phyloP scores from a whole-genome alignment of 2,113 vertebrate genomes.

The Nannobrachium achirus region DNA sequence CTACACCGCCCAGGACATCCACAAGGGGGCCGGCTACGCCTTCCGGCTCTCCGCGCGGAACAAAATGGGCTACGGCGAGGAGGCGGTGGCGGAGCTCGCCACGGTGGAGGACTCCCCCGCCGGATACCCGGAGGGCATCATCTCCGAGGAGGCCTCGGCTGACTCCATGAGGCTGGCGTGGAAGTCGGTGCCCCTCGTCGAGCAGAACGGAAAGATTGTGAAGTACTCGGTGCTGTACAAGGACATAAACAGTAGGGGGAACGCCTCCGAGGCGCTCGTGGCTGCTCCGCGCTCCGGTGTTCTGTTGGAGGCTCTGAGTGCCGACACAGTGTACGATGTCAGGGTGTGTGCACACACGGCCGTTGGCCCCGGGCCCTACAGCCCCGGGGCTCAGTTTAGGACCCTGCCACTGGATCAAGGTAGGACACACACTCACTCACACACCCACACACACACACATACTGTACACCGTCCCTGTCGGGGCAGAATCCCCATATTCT shows the following conservation, averaged over 20 bases:
- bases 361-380: slow-evolving; percentile 94
- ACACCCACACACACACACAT: slow-evolving; percentile 17
- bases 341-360: slow-evolving; percentile 94
- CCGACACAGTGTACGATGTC: slow-evolving; percentile 96
- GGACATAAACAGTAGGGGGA: slow-evolving; percentile 91
- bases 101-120: slow-evolving; percentile 87
- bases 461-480: too few relatives aligned
- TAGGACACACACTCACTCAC: slow-evolving; percentile 88
- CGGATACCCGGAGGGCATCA: slow-evolving; percentile 89
- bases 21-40: slow-evolving; percentile 89
- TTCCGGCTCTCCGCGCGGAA: slow-evolving; percentile 93
- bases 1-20: slow-evolving; percentile 89
- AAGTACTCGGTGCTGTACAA: slow-evolving; percentile 91
- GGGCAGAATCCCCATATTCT: too few relatives aligned
- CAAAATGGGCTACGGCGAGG: slow-evolving; percentile 94
- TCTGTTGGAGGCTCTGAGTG: slow-evolving; percentile 89
- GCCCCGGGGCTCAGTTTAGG: slow-evolving; percentile 95
- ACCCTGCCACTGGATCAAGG: slow-evolving; percentile 96
- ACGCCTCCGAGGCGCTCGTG: slow-evolving; percentile 87
- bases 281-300: slow-evolving; percentile 82
- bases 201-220: slow-evolving; percentile 88
- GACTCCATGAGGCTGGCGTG: slow-evolving; percentile 84
- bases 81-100: slow-evolving; percentile 88
- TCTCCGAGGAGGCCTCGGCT: slow-evolving; percentile 83
- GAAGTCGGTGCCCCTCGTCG: slow-evolving; percentile 88